Evolutionary conservation across 2,797 vertebrate genomes (phyloP).

Genomic region (Triplophysa yarkandensis): DNA sequence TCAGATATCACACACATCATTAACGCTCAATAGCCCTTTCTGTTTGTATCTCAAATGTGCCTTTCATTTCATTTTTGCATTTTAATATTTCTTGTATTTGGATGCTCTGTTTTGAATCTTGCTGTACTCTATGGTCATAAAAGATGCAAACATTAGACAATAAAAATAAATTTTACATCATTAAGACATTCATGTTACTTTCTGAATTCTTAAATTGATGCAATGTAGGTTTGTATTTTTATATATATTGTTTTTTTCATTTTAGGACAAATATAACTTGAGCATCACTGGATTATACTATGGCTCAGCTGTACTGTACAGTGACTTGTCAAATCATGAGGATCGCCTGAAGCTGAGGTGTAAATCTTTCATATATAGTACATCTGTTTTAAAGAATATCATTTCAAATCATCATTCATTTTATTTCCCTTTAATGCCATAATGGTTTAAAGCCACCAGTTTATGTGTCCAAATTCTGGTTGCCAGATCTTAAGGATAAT

Average conservation of each 20-base stretch:
- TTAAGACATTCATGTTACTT: too few species aligned
- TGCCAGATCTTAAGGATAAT: not conserved
- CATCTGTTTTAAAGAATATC: not conserved
- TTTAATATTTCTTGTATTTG: not conserved
- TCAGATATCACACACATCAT: conserved; percentile 13
- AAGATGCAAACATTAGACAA: too few species aligned
- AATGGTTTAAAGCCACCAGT: not conserved
- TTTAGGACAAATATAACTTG: conserved; percentile 65
- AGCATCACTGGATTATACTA: conserved; percentile 65
- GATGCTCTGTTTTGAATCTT: not conserved
- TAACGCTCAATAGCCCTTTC: not conserved
- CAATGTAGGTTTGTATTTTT: too few species aligned
- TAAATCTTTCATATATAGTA: conserved; percentile 17
- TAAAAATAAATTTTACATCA: too few species aligned
- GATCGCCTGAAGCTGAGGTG: conserved; percentile 68
- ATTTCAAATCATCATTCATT: not conserved
- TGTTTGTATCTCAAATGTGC: not conserved
- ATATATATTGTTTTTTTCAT: conserved; percentile 33
- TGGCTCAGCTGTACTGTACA: conserved; percentile 62
- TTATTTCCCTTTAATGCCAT: not conserved
- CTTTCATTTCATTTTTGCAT: not conserved
- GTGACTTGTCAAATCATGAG: conserved; percentile 42
- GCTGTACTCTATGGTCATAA: too few species aligned
- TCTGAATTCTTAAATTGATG: too few species aligned
- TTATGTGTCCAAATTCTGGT: not conserved